Evolutionary conservation across 2,888 invertebrate species (phyloP).

Genomic region (Scaptomyza tumidula): DNA sequence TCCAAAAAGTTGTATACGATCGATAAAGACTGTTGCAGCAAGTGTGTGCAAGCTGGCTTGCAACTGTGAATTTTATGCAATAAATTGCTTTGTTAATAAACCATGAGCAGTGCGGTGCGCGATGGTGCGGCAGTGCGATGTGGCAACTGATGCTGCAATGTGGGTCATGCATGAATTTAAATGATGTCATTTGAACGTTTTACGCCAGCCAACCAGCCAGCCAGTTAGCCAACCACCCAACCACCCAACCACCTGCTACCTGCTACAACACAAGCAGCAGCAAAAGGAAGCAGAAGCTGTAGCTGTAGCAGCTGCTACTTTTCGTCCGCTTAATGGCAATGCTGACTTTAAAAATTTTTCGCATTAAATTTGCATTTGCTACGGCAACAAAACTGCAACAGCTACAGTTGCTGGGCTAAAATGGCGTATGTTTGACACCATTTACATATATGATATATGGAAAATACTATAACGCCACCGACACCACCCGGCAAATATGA

Average conservation of each 20-base stretch:
- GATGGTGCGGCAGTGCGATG: conserved; percentile 1
- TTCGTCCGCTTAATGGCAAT: conserved; percentile 42
- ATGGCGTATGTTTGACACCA: conserved; percentile 73
- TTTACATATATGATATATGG: conserved; percentile 59
- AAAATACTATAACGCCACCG: conserved; percentile 3
- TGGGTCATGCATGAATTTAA: conserved; percentile 82
- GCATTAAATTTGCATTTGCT: conserved; percentile 75
- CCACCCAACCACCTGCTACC: conserved; percentile 17
- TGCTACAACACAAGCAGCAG: conserved; percentile 28
- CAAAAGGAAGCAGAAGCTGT: conserved; percentile 4
- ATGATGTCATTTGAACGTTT: conserved; percentile 74
- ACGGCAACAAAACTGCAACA: conserved; percentile 26
- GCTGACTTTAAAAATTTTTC: conserved; percentile 53
- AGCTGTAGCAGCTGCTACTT: conserved; percentile 28
- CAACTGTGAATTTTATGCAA: conserved; percentile 66
- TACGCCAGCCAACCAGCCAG: background rate
- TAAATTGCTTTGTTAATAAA: conserved; percentile 78
- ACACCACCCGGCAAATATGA: conserved; percentile 38
- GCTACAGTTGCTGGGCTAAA: conserved; percentile 46
- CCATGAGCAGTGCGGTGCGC: conserved; percentile 51
- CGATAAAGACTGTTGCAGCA: conserved; percentile 43
- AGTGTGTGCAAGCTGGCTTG: conserved; percentile 43
- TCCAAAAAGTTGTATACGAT: conserved; percentile 38
- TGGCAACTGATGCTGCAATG: conserved; percentile 51
- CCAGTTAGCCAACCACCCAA: background rate